Evolutionary conservation across 1,140 invertebrate genomes (phyloP), one percentile per base, ranked within the genome.

Genomic region (Euwallacea similis): DNA sequence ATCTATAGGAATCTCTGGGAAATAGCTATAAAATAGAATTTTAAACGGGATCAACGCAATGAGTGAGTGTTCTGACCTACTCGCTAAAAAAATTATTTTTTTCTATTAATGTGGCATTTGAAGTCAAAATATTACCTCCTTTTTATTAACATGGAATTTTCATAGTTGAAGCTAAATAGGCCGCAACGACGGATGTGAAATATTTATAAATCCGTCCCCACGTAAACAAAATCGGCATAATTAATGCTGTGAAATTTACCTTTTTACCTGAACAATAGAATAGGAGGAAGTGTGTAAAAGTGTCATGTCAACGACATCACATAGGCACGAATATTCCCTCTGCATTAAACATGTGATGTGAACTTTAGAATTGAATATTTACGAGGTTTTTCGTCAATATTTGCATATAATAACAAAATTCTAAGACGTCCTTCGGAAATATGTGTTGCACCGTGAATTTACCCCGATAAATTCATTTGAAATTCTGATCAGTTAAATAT

Each of bases 231-330:
- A 61, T 61, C 59, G 42, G 41, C 42, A 61, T 61, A 61, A 33
- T 33, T 61, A 41, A 61, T 42, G 59, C 42, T 61, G 16, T 42
- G 59, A 61, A 61, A 61, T 61, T 33, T 33, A 9, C 16, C 8
- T 61, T 61, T 61, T 61, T 41, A 15, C 59, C 41, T 42, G 16
- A 61, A 61, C 59, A 61, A 61, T 61, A 42, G 59, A 61, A 43
- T 43, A 8, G 21, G 4, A 61, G 59, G 59, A 61, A 61, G 59
- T 61, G 8, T 61, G 59, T 61, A 56, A 56, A 56, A 56, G 21
- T 56, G 21, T 11, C 55, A 56, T 2, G 55, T 56, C 55, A 56
- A 56, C 55, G 55, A 56, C 55, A 15, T 16, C 21, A 21, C 16
- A n/a, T 16, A 7, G 2, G 16, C 55, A 7, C 46, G 46, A 11